These are phyloP conservation scores for Callipepla squamata DNA, from an alignment of 2,113 vertebrate genomes.

Conservation along the genomic window DNA sequence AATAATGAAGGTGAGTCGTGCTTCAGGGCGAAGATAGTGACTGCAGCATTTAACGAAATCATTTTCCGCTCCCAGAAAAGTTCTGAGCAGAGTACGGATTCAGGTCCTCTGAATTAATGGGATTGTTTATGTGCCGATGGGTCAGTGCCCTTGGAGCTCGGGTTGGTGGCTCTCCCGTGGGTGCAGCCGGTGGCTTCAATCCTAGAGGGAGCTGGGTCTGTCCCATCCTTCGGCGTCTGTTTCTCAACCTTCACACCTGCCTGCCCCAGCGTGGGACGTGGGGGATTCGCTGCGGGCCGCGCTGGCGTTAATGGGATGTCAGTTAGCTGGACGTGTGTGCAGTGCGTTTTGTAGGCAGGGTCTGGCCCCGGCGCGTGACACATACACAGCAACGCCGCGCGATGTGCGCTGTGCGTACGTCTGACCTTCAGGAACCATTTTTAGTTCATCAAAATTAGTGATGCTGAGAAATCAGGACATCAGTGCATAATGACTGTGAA, in stretches of 20 bases:
- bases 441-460: conserved; percentile 99
- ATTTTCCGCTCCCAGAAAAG: conserved; percentile 11
- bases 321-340: neutral
- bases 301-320: neutral
- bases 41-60: conserved; percentile 33
- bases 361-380: neutral
- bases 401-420: conserved; percentile 54
- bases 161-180: neutral
- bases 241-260: neutral
- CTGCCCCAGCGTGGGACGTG: neutral
- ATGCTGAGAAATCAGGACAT: conserved; percentile 95
- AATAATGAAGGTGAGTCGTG: conserved; percentile 52
- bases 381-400: conserved; percentile 46
- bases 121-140: neutral
- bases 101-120: conserved; percentile 42
- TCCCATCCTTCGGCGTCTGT: neutral
- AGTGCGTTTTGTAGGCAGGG: neutral
- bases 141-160: conserved; percentile 26
- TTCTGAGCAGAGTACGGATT: neutral
- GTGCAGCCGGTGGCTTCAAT: neutral
- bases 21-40: neutral
- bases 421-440: conserved; percentile 95
- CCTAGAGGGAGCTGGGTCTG: neutral
- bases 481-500: conserved; percentile 99
- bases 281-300: neutral